Conservation (phyloP, 2,888 invertebrate species). For the Nemotelus pantherinus region DNA sequence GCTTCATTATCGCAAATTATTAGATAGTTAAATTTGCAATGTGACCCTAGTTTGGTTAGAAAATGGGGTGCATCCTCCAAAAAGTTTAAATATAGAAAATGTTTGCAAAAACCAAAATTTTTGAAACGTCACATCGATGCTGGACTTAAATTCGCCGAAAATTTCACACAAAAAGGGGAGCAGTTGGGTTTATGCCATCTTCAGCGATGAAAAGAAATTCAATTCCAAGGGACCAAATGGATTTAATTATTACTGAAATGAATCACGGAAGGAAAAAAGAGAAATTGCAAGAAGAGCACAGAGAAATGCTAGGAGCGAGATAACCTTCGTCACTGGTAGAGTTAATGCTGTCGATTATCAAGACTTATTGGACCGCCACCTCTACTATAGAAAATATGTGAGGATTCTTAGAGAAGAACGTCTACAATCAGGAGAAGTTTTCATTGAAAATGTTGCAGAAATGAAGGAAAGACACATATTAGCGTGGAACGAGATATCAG, state of each 20-base stretch:
- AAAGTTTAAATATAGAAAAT: slow-evolving; percentile 15
- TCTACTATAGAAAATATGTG: too few relatives aligned
- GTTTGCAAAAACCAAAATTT: slow-evolving; percentile 1
- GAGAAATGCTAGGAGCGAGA: neutral
- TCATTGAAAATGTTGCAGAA: neutral
- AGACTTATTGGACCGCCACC: neutral
- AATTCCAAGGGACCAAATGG: slow-evolving; percentile 46
- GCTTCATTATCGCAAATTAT: neutral
- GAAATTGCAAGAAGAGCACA: too few relatives aligned
- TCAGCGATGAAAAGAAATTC: slow-evolving; percentile 39
- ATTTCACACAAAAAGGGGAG: neutral
- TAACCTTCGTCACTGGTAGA: slow-evolving; percentile 12
- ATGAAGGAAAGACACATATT: neutral
- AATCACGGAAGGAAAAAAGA: neutral
- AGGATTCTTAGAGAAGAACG: too few relatives aligned
- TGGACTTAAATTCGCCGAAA: slow-evolving; percentile 12
- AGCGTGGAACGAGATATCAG: slow-evolving; percentile 12
- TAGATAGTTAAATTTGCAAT: neutral
- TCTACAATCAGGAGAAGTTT: too few relatives aligned
- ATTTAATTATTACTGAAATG: slow-evolving; percentile 47
- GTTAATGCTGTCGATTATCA: neutral
- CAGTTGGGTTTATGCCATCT: slow-evolving; percentile 21
- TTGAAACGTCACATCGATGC: neutral
- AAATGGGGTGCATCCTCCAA: too few relatives aligned
- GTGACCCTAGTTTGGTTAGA: too few relatives aligned